Conservation (phyloP, 2,888 invertebrate genomes). For the Diarsia mendica region DNA sequence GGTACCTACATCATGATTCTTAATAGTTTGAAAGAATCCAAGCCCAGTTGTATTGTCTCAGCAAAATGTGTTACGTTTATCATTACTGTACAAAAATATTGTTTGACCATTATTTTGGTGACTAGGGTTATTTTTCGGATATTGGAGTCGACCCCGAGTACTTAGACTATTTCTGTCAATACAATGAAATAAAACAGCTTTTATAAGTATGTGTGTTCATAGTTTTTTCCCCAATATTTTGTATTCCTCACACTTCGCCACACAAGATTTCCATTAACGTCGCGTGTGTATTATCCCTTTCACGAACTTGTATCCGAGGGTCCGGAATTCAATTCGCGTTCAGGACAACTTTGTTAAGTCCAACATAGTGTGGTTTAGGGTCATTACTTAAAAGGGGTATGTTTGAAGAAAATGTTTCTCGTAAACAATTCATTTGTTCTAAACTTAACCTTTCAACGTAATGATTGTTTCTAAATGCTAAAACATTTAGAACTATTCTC, state of each 20-base stretch:
- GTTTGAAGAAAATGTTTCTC: not conserved
- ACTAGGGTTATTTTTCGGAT: not conserved
- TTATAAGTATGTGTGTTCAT: constrained; percentile 30
- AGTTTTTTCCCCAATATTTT: constrained; percentile 28
- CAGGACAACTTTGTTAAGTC: constrained; percentile 39
- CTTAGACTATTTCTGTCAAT: not conserved
- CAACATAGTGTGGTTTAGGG: constrained; percentile 11
- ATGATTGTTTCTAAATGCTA: not conserved
- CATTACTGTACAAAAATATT: too few relatives aligned
- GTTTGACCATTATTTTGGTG: too few relatives aligned
- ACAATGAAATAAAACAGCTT: constrained; percentile 35
- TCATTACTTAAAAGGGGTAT: constrained; percentile 2
- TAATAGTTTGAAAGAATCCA: not conserved
- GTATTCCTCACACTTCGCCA: constrained; percentile 43
- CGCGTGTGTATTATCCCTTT: constrained; percentile 55
- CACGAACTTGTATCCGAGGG: constrained; percentile 41
- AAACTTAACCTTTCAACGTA: not conserved
- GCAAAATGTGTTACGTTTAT: not conserved
- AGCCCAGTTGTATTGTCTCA: not conserved
- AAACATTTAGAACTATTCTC: not conserved
- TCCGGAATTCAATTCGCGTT: constrained; percentile 49
- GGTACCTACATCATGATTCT: not conserved
- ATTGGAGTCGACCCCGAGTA: not conserved
- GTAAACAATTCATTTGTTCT: not conserved
- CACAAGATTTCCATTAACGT: constrained; percentile 57